Percentiles rank a stretch among this genome's conserved stretches.
Conservation (phyloP, 1,140 invertebrate species). For the Brachionus plicatilis region DNA sequence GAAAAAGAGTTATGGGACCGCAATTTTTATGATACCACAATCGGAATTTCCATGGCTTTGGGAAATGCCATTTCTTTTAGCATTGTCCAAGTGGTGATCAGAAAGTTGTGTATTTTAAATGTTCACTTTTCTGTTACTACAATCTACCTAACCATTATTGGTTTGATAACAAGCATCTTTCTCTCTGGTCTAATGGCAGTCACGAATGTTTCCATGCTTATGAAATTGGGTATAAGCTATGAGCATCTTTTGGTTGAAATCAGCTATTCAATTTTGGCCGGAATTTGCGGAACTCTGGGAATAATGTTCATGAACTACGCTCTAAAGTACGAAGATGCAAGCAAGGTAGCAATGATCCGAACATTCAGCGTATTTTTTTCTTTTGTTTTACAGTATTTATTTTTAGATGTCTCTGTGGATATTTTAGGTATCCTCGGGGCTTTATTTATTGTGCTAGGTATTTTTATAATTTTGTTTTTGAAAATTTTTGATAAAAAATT, state of each 20-base stretch:
- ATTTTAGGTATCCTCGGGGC: slow-evolving; percentile 4
- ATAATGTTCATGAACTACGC: slow-evolving; percentile 29
- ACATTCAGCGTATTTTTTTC: slow-evolving; percentile 33
- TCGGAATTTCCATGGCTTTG: neutral
- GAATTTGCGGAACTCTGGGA: slow-evolving; percentile 6
- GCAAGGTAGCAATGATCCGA: slow-evolving; percentile 2
- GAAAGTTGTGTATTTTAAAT: slow-evolving; percentile 23
- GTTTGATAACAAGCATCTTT: neutral
- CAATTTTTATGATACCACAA: neutral
- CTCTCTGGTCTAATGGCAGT: neutral
- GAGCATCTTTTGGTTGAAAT: neutral
- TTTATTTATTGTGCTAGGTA: neutral
- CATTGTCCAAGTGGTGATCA: slow-evolving; percentile 1
- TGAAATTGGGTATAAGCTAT: neutral
- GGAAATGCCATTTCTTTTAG: neutral
- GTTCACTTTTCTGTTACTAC: slow-evolving; percentile 10
- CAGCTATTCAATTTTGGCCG: neutral
- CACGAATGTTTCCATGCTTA: neutral
- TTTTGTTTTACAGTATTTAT: slow-evolving; percentile 35
- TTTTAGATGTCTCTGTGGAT: neutral
- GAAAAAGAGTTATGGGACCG: neutral
- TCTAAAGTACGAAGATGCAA: slow-evolving; percentile 22
- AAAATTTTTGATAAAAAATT: neutral
- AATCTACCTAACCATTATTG: neutral
- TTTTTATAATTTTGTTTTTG: slow-evolving; percentile 1